phyloP scores from a whole-genome alignment of 2,888 invertebrate genomes.

The Metallyticus violacea region DNA sequence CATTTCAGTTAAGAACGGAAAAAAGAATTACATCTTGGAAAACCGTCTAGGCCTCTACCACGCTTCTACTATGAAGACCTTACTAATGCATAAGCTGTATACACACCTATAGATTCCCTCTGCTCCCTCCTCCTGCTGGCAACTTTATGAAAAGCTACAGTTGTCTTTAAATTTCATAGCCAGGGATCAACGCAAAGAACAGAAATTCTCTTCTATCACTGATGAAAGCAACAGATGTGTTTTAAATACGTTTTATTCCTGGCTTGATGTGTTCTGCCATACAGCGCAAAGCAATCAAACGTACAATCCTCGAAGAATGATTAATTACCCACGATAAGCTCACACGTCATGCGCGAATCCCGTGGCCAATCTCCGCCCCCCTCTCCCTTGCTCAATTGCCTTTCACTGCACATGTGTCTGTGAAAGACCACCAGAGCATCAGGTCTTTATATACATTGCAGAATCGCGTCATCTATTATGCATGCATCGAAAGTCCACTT shows the following conservation, averaged over 20 bases:
- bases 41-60: no score
- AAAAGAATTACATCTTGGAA: no score
- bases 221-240: not conserved
- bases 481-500: not conserved
- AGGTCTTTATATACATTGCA: not conserved
- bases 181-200: not conserved
- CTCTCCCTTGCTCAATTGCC: not conserved
- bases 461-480: not conserved
- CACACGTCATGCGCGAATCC: not conserved
- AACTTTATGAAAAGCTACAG: no score
- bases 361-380: no score
- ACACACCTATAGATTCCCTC: no score
- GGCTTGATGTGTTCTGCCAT: not conserved
- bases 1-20: no score
- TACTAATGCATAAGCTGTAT: no score
- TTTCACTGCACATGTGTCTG: not conserved
- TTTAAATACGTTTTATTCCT: not conserved
- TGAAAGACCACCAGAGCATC: no score
- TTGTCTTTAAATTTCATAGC: not conserved
- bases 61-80: no score
- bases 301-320: not conserved
- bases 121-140: no score
- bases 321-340: not conserved
- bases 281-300: not conserved
- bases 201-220: no score